Evolutionary conservation across 2,888 invertebrate genomes (phyloP), one percentile per base, ranked within the genome.

Genomic region (Ichneumon xanthorius): DNA sequence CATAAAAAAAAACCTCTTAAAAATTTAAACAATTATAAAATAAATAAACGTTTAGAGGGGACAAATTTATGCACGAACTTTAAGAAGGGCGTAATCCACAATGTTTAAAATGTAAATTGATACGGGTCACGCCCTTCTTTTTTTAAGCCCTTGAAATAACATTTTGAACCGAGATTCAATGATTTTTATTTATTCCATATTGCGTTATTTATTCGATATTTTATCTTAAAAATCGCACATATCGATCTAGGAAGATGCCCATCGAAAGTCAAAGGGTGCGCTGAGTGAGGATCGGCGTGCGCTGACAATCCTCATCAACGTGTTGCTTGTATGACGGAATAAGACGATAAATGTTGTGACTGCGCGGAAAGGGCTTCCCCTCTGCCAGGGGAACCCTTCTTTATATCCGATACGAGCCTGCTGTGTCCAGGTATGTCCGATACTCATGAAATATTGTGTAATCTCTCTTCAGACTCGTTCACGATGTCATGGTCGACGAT

Each of bases 401-500:
- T 76, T 65, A 16, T 48, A 50, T 77, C 55, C 50, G 67, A 65
- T 7, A 33, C 63, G 30, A 7, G 14, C 6, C 16, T 16, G 16
- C 30, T 63, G 16, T 30, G 33, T 70, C n/a, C 65, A 76, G 80
- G 2, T 9, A 73, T 37, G 6, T 6, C 65, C 70, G 82, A 86
- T 82, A 87, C 85, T 79, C 40, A 73, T 76, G 73, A 55, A 70
- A 84, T 78, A 73, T 80, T 6, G 50, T 53, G 19, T 9, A 33
- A 79, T 84, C 11, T 81, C 86, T 84, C 93, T 93, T 67, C 93
- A 98, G 98, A 91, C 95, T 98, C 93, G 97, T 98, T 93, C 98
- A 97, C 95, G 97, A 97, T 95, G 96, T 97, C 90, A 95, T 96
- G 89, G 95, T 97, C 92, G 98, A 98, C 90, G 97, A 97, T 93